phyloP scores from a whole-genome alignment of 37 sponge, comb jelly and placozoan genomes.

The Hormiphora californensis region DNA sequence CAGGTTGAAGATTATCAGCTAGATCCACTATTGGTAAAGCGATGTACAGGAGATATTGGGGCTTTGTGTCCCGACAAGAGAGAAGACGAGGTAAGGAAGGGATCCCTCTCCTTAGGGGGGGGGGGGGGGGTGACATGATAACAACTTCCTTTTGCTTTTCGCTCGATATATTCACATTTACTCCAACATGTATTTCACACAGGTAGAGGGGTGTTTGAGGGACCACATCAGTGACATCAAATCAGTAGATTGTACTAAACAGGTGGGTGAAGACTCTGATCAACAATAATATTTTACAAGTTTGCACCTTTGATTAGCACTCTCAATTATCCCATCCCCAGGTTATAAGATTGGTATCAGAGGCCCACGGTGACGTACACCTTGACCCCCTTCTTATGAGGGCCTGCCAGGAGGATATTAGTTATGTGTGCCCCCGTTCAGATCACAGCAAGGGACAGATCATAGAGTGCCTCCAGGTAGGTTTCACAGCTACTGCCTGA shows the following conservation, averaged over 20 bases:
- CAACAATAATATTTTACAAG: too few species aligned
- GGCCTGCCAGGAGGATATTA: constrained; percentile 36
- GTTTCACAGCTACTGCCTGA: neutral
- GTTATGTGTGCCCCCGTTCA: neutral
- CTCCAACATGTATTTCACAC: neutral
- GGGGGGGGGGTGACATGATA: too few species aligned
- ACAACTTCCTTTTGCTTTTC: too few species aligned
- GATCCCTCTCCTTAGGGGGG: too few species aligned
- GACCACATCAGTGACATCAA: constrained; percentile 26
- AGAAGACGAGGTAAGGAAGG: constrained; percentile 1
- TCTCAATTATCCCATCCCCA: too few species aligned
- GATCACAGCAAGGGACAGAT: neutral
- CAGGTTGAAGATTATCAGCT: constrained; percentile 36
- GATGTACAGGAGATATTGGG: neutral
- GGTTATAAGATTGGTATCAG: constrained; percentile 25
- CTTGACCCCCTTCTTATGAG: constrained; percentile 9
- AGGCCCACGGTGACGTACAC: constrained; percentile 43
- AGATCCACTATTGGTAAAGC: neutral
- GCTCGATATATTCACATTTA: too few species aligned
- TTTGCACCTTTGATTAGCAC: too few species aligned
- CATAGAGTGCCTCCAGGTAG: constrained; percentile 39
- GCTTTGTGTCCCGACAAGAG: neutral
- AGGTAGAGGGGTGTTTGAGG: constrained; percentile 30
- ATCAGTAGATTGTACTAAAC: constrained; percentile 35
- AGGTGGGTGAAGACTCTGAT: too few species aligned